These are phyloP conservation scores for Mesocricetus auratus DNA, from an alignment of 2,113 vertebrate genomes.

Conservation along the genomic window DNA sequence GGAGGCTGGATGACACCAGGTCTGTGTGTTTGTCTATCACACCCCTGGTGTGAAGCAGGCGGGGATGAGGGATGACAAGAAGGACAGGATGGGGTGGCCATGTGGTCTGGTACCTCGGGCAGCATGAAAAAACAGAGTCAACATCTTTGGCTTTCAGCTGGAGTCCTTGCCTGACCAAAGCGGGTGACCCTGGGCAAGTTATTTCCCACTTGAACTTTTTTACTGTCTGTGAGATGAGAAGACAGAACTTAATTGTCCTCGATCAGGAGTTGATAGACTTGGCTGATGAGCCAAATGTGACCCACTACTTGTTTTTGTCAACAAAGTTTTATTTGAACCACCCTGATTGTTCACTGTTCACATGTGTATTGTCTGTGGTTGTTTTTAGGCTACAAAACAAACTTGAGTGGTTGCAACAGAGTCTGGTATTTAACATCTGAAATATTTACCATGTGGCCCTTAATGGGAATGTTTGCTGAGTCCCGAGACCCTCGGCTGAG, in stretches of 20 bases:
- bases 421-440: neutral
- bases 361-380: neutral
- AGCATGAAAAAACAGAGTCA: neutral
- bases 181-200: neutral
- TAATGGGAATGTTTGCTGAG: neutral
- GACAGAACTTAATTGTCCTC: neutral
- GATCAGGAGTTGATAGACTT: neutral
- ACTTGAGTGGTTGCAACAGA: neutral
- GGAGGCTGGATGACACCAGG: neutral
- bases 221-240: neutral
- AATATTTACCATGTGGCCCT: neutral
- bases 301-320: slow-evolving; percentile 25
- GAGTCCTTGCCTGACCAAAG: neutral
- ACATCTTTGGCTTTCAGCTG: neutral
- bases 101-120: neutral
- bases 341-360: neutral
- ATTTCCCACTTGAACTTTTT: neutral
- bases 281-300: neutral
- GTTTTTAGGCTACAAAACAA: neutral
- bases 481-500: neutral
- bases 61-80: neutral
- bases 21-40: neutral
- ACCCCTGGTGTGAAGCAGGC: neutral
- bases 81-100: neutral
- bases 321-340: slow-evolving; percentile 65